These are phyloP conservation scores for Etia nguti DNA, from an alignment of 2,113 vertebrate species.

Conservation along the genomic window DNA sequence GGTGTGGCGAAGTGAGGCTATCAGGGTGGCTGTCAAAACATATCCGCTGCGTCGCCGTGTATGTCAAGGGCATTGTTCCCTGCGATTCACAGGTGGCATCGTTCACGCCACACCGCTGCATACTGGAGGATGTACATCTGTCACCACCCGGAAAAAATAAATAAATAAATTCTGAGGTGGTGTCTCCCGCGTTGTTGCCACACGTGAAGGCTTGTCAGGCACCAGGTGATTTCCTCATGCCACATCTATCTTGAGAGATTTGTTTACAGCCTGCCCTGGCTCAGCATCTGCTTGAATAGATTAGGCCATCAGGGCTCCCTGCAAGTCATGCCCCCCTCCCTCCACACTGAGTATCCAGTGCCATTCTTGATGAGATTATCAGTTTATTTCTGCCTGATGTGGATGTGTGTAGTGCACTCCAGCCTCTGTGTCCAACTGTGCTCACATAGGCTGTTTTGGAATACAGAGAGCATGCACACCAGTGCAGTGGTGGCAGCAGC, in stretches of 20 bases:
- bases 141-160: neutral
- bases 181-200: neutral
- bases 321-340: neutral
- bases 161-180: neutral
- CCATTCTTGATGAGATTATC: neutral
- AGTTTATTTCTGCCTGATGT: neutral
- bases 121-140: neutral
- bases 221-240: slow-evolving; percentile 12
- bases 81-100: slow-evolving; percentile 54
- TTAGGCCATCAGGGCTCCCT: neutral
- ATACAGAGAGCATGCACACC: neutral
- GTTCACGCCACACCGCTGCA: neutral
- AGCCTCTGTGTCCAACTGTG: neutral
- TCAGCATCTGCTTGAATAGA: neutral
- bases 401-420: neutral
- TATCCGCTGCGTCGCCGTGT: neutral
- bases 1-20: neutral
- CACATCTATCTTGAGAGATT: slow-evolving; percentile 20
- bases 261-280: neutral
- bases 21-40: neutral
- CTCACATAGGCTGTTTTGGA: neutral
- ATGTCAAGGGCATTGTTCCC: slow-evolving; percentile 44
- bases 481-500: neutral
- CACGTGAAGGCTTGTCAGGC: neutral
- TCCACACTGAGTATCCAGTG: neutral